Conservation (phyloP, 2,888 invertebrate genomes). For the Tinea semifulvella region DNA sequence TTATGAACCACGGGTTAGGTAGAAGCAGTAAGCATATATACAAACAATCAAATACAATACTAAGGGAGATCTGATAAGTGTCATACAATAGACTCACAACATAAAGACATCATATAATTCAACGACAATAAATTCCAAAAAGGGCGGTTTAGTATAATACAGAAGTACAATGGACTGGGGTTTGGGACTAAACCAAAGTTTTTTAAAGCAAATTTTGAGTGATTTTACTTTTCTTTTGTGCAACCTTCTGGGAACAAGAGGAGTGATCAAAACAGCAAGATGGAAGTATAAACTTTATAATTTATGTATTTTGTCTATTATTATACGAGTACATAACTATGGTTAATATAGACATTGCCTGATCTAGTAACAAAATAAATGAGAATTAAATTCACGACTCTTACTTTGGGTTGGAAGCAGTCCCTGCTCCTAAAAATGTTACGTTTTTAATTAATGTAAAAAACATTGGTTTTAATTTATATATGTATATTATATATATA, state of each 20-base stretch:
- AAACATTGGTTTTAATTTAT: too few species aligned
- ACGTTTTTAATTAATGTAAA: too few species aligned
- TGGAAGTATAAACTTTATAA: conserved; percentile 20
- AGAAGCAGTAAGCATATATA: conserved; percentile 1
- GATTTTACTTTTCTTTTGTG: conserved; percentile 41
- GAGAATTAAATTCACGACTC: too few species aligned
- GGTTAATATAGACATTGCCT: too few species aligned
- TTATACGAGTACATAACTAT: too few species aligned
- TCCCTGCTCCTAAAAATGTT: too few species aligned
- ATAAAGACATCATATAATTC: conserved; percentile 66
- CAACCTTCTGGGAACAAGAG: conserved; percentile 50
- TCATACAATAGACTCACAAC: conserved; percentile 48
- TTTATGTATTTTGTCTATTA: too few species aligned
- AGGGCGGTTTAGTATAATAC: conserved; percentile 51
- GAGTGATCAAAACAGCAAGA: conserved; percentile 55
- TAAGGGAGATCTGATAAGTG: conserved; percentile 55
- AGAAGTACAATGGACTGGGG: conserved; percentile 45
- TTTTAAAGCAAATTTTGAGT: conserved; percentile 33
- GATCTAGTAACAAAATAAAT: too few species aligned
- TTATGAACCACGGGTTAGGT: not conserved
- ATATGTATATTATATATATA: too few species aligned
- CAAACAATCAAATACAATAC: conserved; percentile 10
- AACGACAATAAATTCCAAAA: conserved; percentile 58
- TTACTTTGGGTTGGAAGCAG: too few species aligned
- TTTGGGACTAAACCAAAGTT: conserved; percentile 39